Base-by-base conservation (phyloP, 2,113 vertebrate species). In the Oxyura jamaicensis region DNA sequence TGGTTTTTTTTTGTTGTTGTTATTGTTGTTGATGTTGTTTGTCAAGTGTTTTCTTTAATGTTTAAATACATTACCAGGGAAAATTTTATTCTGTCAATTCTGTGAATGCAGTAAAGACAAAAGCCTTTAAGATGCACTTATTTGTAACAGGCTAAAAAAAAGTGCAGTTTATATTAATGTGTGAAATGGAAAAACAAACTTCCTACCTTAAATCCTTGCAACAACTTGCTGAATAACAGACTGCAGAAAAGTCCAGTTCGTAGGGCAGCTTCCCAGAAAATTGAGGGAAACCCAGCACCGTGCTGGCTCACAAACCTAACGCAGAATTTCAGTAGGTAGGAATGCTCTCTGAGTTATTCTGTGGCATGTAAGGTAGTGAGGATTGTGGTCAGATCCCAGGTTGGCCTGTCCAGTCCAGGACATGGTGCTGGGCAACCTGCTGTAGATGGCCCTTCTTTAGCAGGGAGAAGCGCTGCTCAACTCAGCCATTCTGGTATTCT, bases 121-220 rank as follows among this genome's bases (percentile, higher is more conserved):
- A 2, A 67, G 19, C n/a, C 71, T 83, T 91, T 48, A 48, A 75
- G 26, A 39, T 29, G 22, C 4, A 6, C 9, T 74, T 17, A 25
- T n/a, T 28, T 1, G 0, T 23, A 13, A 36, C 17, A 17, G 5
- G 3, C 26, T 83, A 52, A 20, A 17, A 14, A 14, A 4, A 77
- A 52, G 8, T 33, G 31, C 23, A 3, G 11, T 39, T 68, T 42
- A 25, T 19, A 36, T 29, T 44, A 10, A 5, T 59, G 20, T 11
- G 10, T 42, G 44, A 66, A 80, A 33, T 25, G 22, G 16, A 60
- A 68, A 55, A 76, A 41, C 12, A 44, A n/a, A 44, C 4, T 26
- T 31, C 16, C 23, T 52, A 1, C 23, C 1, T 0, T 28, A 53
- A 58, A 15, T 53, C 28, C 73, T 82, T 75, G 31, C 48, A 68